These are phyloP conservation scores for Elymnias hypermnestra DNA, from an alignment of 1,140 invertebrate genomes.

Conservation along the genomic window DNA sequence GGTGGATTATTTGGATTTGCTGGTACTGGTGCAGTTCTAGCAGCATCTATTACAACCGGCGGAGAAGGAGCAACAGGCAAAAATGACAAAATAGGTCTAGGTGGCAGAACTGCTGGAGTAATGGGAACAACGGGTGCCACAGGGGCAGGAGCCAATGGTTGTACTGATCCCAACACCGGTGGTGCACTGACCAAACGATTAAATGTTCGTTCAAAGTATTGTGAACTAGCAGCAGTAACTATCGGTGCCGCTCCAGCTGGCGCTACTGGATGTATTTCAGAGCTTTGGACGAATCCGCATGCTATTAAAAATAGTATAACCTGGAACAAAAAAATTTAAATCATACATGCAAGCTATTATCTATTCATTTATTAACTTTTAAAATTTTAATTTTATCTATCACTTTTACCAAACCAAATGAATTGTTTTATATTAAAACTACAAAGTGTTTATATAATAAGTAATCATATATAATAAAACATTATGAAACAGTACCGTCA, in stretches of 20 bases:
- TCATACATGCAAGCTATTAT: background rate
- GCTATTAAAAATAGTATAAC: constrained; percentile 36
- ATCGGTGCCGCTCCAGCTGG: constrained; percentile 54
- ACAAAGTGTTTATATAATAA: background rate
- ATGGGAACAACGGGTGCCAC: constrained; percentile 26
- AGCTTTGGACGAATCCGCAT: constrained; percentile 36
- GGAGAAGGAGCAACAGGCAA: constrained; percentile 32
- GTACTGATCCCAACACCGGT: constrained; percentile 29
- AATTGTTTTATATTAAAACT: too few species aligned
- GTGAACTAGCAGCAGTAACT: constrained; percentile 79
- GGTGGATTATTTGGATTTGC: constrained; percentile 28
- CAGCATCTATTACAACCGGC: constrained; percentile 28
- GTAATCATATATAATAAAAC: background rate
- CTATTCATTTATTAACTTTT: background rate
- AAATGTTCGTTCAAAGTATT: constrained; percentile 80
- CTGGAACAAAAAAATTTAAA: constrained; percentile 33
- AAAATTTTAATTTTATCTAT: too few species aligned
- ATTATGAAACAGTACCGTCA: constrained; percentile 39
- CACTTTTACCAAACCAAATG: too few species aligned
- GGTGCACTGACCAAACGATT: constrained; percentile 72
- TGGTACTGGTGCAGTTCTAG: constrained; percentile 25
- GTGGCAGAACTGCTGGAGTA: constrained; percentile 16
- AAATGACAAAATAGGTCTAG: constrained; percentile 19
- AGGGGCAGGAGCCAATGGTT: constrained; percentile 33
- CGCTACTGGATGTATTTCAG: constrained; percentile 31